Base-by-base conservation (phyloP, 2,113 vertebrate species). In the Amblyornis subalaris region DNA sequence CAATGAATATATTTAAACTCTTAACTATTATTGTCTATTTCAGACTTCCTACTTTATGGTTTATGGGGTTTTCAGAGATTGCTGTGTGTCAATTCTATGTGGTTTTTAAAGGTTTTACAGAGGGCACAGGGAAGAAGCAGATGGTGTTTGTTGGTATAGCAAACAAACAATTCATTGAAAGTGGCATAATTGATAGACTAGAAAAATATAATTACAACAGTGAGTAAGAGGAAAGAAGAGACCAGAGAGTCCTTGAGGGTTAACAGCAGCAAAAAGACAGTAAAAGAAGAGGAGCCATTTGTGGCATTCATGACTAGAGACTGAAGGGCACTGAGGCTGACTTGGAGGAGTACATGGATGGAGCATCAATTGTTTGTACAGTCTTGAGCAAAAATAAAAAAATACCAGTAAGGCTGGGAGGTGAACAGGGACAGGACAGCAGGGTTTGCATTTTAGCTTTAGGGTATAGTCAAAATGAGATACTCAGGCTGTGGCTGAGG, bases 1-100 rank as follows among this genome's bases (percentile, higher is more conserved):
- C 75, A 85, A 51, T 51, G 61, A 74, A 53, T 83, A 83, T 72
- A 89, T 93, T 90, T 36, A 55, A 88, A 53, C n/a, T 74, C 53
- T 35, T 35, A 84, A 48, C 14, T 67, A 72, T 81, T 83, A 64
- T 8, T 84, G 36, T 36, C 48, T 72, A 47, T 77, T 86, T 85
- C 64, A 88, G 67, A 5, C 58, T 88, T 89, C 66, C 33, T 65
- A 22, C 14, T 74, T 83, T n/a, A 64, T 44, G 44, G 62, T 55
- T 88, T 80, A n/a, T 45, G 57, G 21, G n/a, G 4, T 71, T 95
- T 88, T 83, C n/a, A 77, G 67, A 60, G 66, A 25, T 21, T 40
- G 9, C 15, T 72, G 23, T 71, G 26, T 42, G n/a, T 55, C 17
- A 76, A 36, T 62, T 71, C 61, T 66, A 20, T 76, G 64, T 82